Conservation (phyloP, 2,113 vertebrate genomes). For the Alosa alosa region DNA sequence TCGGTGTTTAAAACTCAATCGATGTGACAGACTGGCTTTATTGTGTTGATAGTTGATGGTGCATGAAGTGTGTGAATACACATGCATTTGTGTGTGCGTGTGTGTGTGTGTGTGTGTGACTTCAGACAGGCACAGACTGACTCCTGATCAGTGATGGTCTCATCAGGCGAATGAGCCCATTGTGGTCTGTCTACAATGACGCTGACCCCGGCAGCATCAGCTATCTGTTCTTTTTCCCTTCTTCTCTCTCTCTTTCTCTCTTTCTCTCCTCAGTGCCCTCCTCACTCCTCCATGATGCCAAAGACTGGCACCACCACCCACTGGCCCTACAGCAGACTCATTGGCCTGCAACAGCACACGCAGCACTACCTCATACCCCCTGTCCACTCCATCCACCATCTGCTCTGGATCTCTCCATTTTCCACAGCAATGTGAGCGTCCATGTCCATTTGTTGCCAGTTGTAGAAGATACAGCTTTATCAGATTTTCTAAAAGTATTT, state of each 20-base stretch:
- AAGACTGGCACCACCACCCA: background rate
- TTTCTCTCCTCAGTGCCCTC: background rate
- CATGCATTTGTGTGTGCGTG: background rate
- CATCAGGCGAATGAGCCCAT: background rate
- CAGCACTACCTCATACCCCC: too few relatives aligned
- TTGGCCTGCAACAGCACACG: background rate
- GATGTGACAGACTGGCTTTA: background rate
- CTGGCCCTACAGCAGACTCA: background rate
- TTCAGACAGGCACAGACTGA: conserved; percentile 1
- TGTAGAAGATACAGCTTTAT: too few relatives aligned
- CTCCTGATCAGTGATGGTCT: background rate
- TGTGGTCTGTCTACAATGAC: background rate
- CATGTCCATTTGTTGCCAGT: too few relatives aligned
- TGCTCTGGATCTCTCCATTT: background rate
- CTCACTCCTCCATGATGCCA: background rate
- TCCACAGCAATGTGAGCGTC: too few relatives aligned
- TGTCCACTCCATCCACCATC: background rate
- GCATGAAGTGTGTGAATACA: background rate
- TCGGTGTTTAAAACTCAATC: background rate
- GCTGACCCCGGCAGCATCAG: background rate
- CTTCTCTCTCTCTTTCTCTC: background rate
- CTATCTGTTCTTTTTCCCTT: background rate
- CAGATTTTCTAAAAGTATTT: too few relatives aligned
- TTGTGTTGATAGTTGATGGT: background rate
- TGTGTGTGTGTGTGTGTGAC: background rate